Evolutionary conservation across 2,113 vertebrate genomes (phyloP).

Genomic region (Pelmatolapia mariae): DNA sequence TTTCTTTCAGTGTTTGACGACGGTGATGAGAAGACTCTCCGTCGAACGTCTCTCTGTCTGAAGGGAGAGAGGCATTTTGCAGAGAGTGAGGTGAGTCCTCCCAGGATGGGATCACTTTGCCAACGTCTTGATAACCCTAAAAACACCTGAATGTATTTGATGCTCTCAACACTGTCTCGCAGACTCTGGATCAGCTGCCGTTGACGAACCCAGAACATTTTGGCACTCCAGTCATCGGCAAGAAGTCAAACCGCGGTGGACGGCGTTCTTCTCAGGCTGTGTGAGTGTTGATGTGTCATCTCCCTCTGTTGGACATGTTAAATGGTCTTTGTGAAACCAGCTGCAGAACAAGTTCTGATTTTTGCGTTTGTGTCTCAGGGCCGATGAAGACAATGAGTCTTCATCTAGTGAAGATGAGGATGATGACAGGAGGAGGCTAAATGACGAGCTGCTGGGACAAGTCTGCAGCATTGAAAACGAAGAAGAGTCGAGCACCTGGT

Average conservation of each 20-base stretch:
- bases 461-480: conserved; percentile 76
- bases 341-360: neutral
- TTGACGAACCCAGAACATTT: conserved; percentile 97
- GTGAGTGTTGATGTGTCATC: conserved; percentile 65
- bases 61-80: conserved; percentile 98
- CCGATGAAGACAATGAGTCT: conserved; percentile 92
- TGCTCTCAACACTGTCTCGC: neutral
- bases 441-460: conserved; percentile 88
- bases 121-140: neutral
- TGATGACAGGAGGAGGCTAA: conserved; percentile 83
- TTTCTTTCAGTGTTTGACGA: conserved; percentile 90
- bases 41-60: conserved; percentile 92
- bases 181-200: conserved; percentile 96
- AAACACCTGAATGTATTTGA: neutral
- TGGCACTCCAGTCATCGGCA: conserved; percentile 96
- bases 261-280: conserved; percentile 90
- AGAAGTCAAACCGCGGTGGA: conserved; percentile 89
- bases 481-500: conserved; percentile 73
- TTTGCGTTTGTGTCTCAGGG: conserved; percentile 59
- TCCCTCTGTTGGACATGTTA: neutral
- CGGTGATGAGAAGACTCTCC: conserved; percentile 94
- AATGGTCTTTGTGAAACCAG: neutral
- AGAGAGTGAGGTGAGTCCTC: conserved; percentile 87
- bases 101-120: neutral
- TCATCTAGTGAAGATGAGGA: conserved; percentile 94